Conservation (phyloP, 2,113 vertebrate genomes). For the mouse (Mus musculus) region GRCm39 chr14:13183001-13183500, state of each 20-base stretch:
- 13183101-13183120: not conserved
- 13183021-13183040: not conserved
- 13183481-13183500: no score
- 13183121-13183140: not conserved
- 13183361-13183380: slow-evolving; percentile 25
- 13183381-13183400: slow-evolving; percentile 34
- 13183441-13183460: not conserved
- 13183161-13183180: not conserved
- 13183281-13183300: not conserved
- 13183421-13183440: not conserved
- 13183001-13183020: not conserved
- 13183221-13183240: not conserved
- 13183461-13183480: no score
- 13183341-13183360: not conserved
- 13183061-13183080: not conserved
- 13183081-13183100: not conserved
- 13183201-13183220: not conserved
- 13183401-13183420: slow-evolving; percentile 43
- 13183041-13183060: not conserved
- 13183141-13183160: not conserved
- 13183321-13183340: not conserved
- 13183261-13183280: not conserved
- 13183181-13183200: no score
- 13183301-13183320: not conserved
- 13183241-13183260: no score